Conservation (phyloP, 2,888 invertebrate genomes). For the Galeopsomyia nigrocyanea region DNA sequence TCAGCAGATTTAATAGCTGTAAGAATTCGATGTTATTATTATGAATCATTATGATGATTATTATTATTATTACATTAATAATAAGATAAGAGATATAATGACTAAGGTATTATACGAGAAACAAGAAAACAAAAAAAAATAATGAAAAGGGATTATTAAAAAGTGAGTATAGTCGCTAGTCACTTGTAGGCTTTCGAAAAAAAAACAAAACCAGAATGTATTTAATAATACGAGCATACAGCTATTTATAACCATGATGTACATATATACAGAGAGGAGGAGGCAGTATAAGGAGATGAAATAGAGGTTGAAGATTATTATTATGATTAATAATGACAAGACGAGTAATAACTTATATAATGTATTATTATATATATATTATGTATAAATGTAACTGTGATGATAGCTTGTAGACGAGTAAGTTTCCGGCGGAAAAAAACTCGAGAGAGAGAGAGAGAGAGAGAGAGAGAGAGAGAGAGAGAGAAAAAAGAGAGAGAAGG, state of each 20-base stretch:
- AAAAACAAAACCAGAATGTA: conserved; percentile 62
- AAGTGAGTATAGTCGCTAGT: conserved; percentile 58
- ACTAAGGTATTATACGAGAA: conserved; percentile 6
- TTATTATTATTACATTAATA: conserved; percentile 18
- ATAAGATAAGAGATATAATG: conserved; percentile 24
- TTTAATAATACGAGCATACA: conserved; percentile 62
- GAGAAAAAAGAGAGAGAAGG: neutral
- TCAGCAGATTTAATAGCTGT: conserved; percentile 44
- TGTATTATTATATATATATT: conserved; percentile 56
- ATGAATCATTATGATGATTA: neutral
- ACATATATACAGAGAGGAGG: conserved; percentile 61
- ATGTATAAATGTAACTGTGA: conserved; percentile 67
- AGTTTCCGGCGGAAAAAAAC: conserved; percentile 53
- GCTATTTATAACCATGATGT: conserved; percentile 64
- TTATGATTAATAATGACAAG: conserved; percentile 47
- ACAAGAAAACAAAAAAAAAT: conserved; percentile 45
- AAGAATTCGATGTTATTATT: conserved; percentile 53
- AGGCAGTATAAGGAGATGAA: conserved; percentile 19
- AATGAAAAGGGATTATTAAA: conserved; percentile 24
- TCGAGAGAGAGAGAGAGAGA: conserved; percentile 33
- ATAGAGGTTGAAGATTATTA: conserved; percentile 45
- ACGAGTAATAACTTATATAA: conserved; percentile 61
- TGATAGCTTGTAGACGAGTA: conserved; percentile 65
- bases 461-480: no score
- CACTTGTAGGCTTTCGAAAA: conserved; percentile 59